Conservation (phyloP, 2,888 invertebrate genomes). For the Dilophus febrilis region DNA sequence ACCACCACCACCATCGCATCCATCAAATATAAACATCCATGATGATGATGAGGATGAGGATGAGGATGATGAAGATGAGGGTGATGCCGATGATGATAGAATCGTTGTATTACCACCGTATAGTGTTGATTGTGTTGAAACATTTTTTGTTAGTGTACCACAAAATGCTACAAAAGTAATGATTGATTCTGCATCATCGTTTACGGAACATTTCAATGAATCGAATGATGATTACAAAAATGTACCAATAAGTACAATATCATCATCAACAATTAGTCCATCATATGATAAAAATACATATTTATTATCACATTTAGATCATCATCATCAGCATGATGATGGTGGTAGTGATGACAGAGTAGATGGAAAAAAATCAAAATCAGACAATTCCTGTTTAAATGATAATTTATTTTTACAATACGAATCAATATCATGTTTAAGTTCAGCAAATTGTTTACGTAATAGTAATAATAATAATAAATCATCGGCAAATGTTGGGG, state of each 20-base stretch:
- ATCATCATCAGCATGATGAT: slow-evolving; percentile 1
- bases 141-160: slow-evolving; percentile 59
- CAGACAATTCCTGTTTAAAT: slow-evolving; percentile 9
- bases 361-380: slow-evolving; percentile 3
- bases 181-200: slow-evolving; percentile 50
- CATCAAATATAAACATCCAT: slow-evolving; percentile 50
- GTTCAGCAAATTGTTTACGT: slow-evolving; percentile 25
- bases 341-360: slow-evolving; percentile 10
- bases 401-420: slow-evolving; percentile 16
- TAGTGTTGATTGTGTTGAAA: slow-evolving; percentile 60
- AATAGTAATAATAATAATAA: no score
- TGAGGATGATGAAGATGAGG: no score
- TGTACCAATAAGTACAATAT: no score
- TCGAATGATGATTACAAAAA: slow-evolving; percentile 39
- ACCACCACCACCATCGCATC: slow-evolving; percentile 50
- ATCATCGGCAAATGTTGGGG: slow-evolving; percentile 24
- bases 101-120: no score
- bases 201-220: no score
- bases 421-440: slow-evolving; percentile 23
- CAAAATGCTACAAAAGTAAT: slow-evolving; percentile 64
- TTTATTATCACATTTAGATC: slow-evolving; percentile 11
- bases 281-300: slow-evolving; percentile 44
- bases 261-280: slow-evolving; percentile 41
- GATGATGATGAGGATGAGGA: no score
- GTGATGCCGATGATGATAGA: no score